Base-by-base conservation (phyloP, 2,888 invertebrate species). In the Halictus ligatus region DNA sequence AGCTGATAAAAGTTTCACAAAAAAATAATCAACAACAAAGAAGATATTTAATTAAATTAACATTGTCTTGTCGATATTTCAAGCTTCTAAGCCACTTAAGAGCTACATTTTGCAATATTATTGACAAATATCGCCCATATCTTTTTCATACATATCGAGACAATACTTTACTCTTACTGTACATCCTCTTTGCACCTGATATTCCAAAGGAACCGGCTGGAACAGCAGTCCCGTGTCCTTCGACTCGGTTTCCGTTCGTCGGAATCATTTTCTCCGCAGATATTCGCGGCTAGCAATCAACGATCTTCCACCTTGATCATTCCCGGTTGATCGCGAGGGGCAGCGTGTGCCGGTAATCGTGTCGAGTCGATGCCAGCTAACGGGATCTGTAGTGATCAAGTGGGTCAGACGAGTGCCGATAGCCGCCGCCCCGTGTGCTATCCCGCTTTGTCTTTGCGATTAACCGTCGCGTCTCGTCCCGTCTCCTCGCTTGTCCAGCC, bases 301-400 rank as follows among this genome's bases (percentile, higher is more conserved):
- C 58, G 81, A 85, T 73, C 64, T 50, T 46, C 43, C 71, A 72
- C 78, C 71, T 75, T 76, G 78, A 88, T 85, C 81, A 50, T 67
- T 60, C 83, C 75, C 67, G 67, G 67, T 69, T 18, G 64, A 69
- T 69, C 67, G 71, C 71, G 43, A 21, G n/a, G 12, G n/a, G n/a
- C 40, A n/a, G 43, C 40, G 67, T 29, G 43, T 1, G n/a, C 40
- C 21, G 86, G 84, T 80, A 78, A 79, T 85, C 85, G 84, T 73
- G 88, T 83, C 83, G 91, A 83, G 89, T 88, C 81, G 85, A 81
- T 88, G 92, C 85, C 91, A 83, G 86, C 88, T 92, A 93, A 93
- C 93, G 93, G 93, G 89, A 92, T 92, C 90, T 89, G 92, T 93
- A 92, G 93, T 93, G 93, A 93, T 92, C 92, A 92, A 92, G 89